Percentiles rank a stretch among this genome's conserved stretches.
phyloP scores from a whole-genome alignment of 2,888 invertebrate species.

The Spilosoma lubricipeda region DNA sequence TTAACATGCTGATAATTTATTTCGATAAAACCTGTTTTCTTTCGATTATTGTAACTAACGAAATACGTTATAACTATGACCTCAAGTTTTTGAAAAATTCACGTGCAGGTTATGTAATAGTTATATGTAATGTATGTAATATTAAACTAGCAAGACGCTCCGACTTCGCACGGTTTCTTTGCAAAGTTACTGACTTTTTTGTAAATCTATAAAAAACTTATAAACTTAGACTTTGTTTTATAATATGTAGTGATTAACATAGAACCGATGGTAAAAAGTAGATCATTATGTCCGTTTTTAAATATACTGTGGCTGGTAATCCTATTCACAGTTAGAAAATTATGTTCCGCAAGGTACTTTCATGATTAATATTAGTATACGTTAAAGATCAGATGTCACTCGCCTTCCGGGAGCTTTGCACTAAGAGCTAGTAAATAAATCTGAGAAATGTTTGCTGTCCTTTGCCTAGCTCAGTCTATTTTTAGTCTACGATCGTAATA shows the following conservation, averaged over 20 bases:
- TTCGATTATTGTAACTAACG: conserved; percentile 1
- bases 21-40: conserved; percentile 31
- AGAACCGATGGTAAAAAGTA: too few relatives aligned
- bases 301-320: background rate
- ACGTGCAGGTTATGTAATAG: background rate
- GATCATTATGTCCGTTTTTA: background rate
- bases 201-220: too few relatives aligned
- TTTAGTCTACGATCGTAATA: conserved; percentile 28
- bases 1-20: conserved; percentile 36
- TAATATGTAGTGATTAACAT: too few relatives aligned
- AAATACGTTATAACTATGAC: conserved; percentile 17
- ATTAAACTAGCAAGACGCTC: too few relatives aligned
- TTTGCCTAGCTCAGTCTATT: conserved; percentile 34
- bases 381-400: conserved; percentile 6
- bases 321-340: too few relatives aligned
- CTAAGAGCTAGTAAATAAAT: conserved; percentile 45
- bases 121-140: too few relatives aligned
- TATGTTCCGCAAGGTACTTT: too few relatives aligned
- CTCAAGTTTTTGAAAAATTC: background rate
- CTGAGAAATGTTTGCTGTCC: conserved; percentile 36
- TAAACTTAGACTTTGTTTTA: too few relatives aligned
- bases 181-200: too few relatives aligned
- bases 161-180: too few relatives aligned
- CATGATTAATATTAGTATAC: background rate
- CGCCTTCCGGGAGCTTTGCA: conserved; percentile 37